Base-by-base conservation (phyloP, 2,888 invertebrate species). In the Aporophyla nigra region DNA sequence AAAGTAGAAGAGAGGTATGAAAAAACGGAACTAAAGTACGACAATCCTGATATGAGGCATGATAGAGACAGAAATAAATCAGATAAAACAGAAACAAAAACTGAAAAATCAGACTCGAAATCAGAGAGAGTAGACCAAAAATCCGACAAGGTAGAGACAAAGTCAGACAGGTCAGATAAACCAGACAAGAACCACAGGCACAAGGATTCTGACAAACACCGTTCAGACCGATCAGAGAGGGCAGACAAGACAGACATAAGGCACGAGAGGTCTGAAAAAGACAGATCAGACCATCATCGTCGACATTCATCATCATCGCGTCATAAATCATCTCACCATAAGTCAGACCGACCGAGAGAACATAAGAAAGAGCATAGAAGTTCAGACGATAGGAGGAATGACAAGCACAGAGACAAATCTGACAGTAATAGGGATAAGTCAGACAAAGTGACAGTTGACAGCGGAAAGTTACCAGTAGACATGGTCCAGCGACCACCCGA, bases 231-330 rank as follows among this genome's bases (percentile, higher is more conserved):
- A 14, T 88, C 90, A n/a, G 92, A 92, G n/a, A 93, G 85, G 58
- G 87, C 90, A 16, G 92, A 82, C 19, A 71, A 79, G 58, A 63
- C 88, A 10, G 92, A 82, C 21, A 51, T 84, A 56, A 63, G 84
- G 14, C 84, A 85, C 74, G 82, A 68, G 10, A 80, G 84, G 46
- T 75, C 81, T 10, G 87, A 87, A 19, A 85, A 85, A 6, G 92
- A 92, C 16, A 93, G 91, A 7, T 89, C 91, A 21, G 95, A 95
- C 27, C 92, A 95, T 33, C 95, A 95, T 77, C 85, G 94, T 54
- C 90, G 94, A 24, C 95, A 95, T 59, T 95, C 95, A 1, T 94
- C 96, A 1, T 94, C 96, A 1, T 93, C 95, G 0, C 90, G 91
- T 14, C 95, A 95, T 89, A 95, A 93, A 77, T 95, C 95, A 0